These are phyloP conservation scores for Coregonus clupeaformis DNA, from an alignment of 2,113 vertebrate genomes.

Conservation along the genomic window DNA sequence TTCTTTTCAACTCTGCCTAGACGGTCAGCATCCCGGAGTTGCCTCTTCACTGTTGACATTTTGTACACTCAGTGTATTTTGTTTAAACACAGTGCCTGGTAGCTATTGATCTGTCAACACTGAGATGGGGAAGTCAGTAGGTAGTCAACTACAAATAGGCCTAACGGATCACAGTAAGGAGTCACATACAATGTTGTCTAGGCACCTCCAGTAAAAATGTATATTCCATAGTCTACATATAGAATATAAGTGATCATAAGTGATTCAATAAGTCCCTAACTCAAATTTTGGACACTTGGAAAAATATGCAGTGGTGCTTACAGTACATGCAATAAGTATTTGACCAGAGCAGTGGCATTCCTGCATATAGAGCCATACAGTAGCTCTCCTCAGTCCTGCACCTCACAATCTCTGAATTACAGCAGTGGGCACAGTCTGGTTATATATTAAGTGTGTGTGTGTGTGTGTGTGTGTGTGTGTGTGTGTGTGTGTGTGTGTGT, in stretches of 20 bases:
- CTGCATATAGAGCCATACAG: no score
- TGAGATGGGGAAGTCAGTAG: not conserved
- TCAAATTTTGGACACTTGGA: no score
- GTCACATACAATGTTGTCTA: not conserved
- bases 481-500: conserved; percentile 16
- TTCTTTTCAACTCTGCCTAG: no score
- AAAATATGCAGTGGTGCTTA: no score
- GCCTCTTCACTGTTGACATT: no score
- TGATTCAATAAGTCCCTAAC: no score
- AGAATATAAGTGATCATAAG: not conserved
- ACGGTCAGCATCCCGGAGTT: no score
- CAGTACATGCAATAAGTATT: no score
- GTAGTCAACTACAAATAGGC: not conserved
- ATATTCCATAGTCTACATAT: no score
- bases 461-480: conserved; percentile 35
- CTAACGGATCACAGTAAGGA: not conserved
- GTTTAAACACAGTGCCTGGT: not conserved
- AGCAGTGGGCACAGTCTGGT: not conserved
- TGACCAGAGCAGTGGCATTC: no score
- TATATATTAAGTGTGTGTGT: conserved; percentile 7
- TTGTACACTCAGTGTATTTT: not conserved
- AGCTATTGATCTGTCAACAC: not conserved
- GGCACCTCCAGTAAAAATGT: not conserved
- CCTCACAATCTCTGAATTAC: not conserved
- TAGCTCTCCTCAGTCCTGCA: not conserved